Conservation (phyloP, 2,888 invertebrate species). For the Neoitamus cyanurus region DNA sequence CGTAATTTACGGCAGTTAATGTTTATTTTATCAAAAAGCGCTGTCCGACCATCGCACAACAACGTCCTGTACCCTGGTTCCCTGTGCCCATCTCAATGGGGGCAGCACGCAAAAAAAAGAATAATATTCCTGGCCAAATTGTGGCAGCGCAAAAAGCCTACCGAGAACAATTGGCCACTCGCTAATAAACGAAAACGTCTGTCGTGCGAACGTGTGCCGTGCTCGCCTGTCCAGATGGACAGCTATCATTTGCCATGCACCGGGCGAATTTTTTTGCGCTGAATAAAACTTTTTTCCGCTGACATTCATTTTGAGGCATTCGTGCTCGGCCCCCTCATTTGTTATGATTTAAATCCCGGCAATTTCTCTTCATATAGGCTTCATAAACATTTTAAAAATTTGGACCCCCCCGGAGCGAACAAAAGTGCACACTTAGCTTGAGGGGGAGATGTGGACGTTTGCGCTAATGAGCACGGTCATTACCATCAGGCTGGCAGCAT, state of each 20-base stretch:
- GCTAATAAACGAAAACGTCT: neutral
- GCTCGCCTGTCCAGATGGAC: neutral
- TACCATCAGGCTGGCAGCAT: neutral
- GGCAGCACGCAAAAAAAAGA: neutral
- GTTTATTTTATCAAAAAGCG: neutral
- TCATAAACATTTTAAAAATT: constrained; percentile 1
- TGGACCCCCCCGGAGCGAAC: neutral
- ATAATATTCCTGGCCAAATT: neutral
- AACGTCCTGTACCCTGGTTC: neutral
- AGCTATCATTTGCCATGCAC: neutral
- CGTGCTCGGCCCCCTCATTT: neutral
- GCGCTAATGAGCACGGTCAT: neutral
- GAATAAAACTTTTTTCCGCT: neutral
- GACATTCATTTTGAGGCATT: neutral
- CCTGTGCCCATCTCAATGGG: neutral
- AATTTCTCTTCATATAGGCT: neutral
- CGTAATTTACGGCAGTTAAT: neutral
- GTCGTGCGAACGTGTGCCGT: neutral
- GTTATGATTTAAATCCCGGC: neutral
- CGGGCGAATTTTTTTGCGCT: neutral
- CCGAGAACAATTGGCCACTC: neutral
- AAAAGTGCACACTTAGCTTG: neutral
- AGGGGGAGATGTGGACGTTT: neutral
- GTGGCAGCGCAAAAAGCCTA: neutral
- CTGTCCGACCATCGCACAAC: neutral